Base-by-base conservation (phyloP, 2,797 vertebrate genomes). In the Takifugu rubripes region DNA sequence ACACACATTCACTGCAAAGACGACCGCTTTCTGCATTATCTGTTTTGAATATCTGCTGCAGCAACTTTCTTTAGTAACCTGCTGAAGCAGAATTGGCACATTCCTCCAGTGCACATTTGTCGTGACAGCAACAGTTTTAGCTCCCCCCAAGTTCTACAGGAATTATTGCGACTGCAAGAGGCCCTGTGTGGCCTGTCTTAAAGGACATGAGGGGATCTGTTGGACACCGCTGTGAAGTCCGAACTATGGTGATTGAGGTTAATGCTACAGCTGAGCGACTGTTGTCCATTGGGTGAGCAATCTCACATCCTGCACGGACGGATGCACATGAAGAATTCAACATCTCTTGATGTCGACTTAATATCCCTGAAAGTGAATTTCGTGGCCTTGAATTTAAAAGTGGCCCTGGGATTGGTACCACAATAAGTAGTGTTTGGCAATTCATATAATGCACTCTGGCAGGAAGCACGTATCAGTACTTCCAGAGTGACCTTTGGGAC, bases 231-330 rank as follows among this genome's bases (percentile, higher is more conserved):
- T 56, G 54, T 55, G 25, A 62, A 48, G 68, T 83, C 74, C 87
- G 75, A 87, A 80, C 85, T 82, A 74, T 75, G 79, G 78, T 83
- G 80, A 85, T 78, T 74, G 61, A 75, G 78, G 77, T 77, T 83
- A 82, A 78, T 76, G 58, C 29, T 36, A 46, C 54, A 49, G 70
- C 56, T 48, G 82, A 78, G 79, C 79, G 72, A 73, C 68, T 49
- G 70, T 66, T 6, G 29, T 47, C 49, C 77, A 58, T 29, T 56
- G 60, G 66, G 63, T 46, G 60, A 68, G 43, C 43, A 8, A 75
- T 7, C 31, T 33, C 7, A 33, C 31, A 33, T 33, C 31, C 77
- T 61, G 66, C 68, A 70, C n/a, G 64, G 60, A 66, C 78, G 54
- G 59, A 67, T 83, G 77, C 84, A 58, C 78, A 74, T 42, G 60